Conservation (phyloP, 2,888 invertebrate species). For the Phania funesta region DNA sequence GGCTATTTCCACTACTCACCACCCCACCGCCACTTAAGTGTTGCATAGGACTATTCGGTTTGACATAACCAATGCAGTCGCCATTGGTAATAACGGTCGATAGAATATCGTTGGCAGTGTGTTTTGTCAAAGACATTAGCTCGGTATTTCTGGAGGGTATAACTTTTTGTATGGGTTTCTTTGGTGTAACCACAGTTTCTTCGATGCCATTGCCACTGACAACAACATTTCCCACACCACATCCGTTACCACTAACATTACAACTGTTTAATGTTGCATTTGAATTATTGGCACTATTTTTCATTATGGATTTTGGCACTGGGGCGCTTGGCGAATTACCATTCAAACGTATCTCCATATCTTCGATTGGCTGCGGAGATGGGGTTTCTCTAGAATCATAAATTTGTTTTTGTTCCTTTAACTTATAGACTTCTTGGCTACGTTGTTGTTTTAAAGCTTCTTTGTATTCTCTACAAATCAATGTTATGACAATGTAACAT, state of each 20-base stretch:
- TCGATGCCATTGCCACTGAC: constrained; percentile 69
- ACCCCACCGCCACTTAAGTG: constrained; percentile 64
- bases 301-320: constrained; percentile 78
- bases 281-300: constrained; percentile 71
- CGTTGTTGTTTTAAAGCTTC: constrained; percentile 93
- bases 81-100: constrained; percentile 67
- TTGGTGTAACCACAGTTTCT: constrained; percentile 77
- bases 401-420: constrained; percentile 80
- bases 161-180: constrained; percentile 89
- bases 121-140: constrained; percentile 72
- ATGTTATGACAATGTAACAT: neutral
- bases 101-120: constrained; percentile 22
- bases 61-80: constrained; percentile 81
- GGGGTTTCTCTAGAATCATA: constrained; percentile 69
- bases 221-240: constrained; percentile 28
- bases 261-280: constrained; percentile 67
- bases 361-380: constrained; percentile 66
- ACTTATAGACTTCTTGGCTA: constrained; percentile 88
- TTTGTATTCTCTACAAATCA: constrained; percentile 87
- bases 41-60: constrained; percentile 80
- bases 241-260: constrained; percentile 39
- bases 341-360: constrained; percentile 68
- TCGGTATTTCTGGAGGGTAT: constrained; percentile 86
- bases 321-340: constrained; percentile 63
- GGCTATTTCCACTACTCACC: constrained; percentile 24